phyloP scores from a whole-genome alignment of 2,888 invertebrate genomes.

The Parascotia fuliginaria region DNA sequence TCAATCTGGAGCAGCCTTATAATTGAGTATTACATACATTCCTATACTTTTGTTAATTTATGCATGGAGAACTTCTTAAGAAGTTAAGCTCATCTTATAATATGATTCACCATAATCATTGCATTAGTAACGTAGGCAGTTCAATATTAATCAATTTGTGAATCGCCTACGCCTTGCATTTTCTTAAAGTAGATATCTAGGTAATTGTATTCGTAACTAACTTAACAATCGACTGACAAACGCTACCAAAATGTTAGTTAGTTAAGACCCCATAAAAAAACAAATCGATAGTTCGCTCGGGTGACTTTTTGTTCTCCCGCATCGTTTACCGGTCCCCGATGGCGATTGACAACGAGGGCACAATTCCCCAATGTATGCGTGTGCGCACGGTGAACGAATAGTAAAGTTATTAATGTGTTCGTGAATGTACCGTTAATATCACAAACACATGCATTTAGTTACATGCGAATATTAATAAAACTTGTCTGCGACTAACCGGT shows the following conservation, averaged over 20 bases:
- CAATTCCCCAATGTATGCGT: slow-evolving; percentile 66
- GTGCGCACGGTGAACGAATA: slow-evolving; percentile 57
- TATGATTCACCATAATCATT: slow-evolving; percentile 60
- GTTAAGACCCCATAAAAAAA: slow-evolving; percentile 44
- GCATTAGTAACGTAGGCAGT: slow-evolving; percentile 12
- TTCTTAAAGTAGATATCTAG: slow-evolving; percentile 40
- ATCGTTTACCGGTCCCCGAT: slow-evolving; percentile 58
- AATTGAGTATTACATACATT: too few species aligned
- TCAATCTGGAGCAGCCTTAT: slow-evolving; percentile 52
- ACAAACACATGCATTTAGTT: slow-evolving; percentile 63
- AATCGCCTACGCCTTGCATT: slow-evolving; percentile 35
- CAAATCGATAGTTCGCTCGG: slow-evolving; percentile 65
- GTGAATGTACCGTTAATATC: slow-evolving; percentile 70
- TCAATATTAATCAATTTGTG: slow-evolving; percentile 48
- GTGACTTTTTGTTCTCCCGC: slow-evolving; percentile 68
- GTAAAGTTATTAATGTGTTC: slow-evolving; percentile 63
- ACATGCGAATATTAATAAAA: slow-evolving; percentile 55
- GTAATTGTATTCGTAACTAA: slow-evolving; percentile 27
- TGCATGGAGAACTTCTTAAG: too few species aligned
- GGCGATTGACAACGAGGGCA: slow-evolving; percentile 63
- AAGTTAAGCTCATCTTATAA: slow-evolving; percentile 5
- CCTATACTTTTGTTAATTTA: too few species aligned
- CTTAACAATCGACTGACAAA: slow-evolving; percentile 36
- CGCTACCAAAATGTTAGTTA: slow-evolving; percentile 58
- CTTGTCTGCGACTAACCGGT: slow-evolving; percentile 55